Base-by-base conservation (phyloP, 1,140 invertebrate genomes). In the Sitophilus oryzae region DNA sequence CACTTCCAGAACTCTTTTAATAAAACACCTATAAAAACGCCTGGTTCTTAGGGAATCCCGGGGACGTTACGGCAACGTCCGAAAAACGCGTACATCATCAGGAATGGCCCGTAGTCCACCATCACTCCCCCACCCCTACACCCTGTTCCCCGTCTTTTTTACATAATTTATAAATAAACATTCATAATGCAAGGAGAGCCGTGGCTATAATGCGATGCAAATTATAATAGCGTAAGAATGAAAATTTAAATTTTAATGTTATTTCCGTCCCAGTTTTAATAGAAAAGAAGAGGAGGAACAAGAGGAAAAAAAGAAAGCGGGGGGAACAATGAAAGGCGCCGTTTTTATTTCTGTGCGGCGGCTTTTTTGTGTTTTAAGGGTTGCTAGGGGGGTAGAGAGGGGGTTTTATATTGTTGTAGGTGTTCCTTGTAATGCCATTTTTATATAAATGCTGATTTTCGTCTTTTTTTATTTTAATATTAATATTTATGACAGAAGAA, bases 111-210 rank as follows among this genome's bases (percentile, higher is more conserved):
- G 25, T 6, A 6, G 11, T 30, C 5, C 11, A 30, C 11, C 25
- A 30, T 30, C 25, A 30, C 25, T 5, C 5, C 11, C 25, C 25
- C 25, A 30, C 25, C 25, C 11, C 25, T 5, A 30, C 25, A n/a
- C n/a, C n/a, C n/a, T n/a, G n/a, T n/a, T n/a, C n/a, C n/a, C 25
- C 25, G 25, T 30, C n/a, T n/a, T 30, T 61, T 65, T 65, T 65
- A 63, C 63, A 65, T 65, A 65, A 65, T 65, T 65, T 63, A 65
- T 65, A 65, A 65, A 65, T 65, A 65, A 65, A 65, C 63, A 65
- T 65, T 65, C 63, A 63, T 65, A 65, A 65, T 62, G 60, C 53
- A 60, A 52, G 60, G 57, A 62, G 59, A 49, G 54, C 44, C 47
- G 42, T 45, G 14, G 38, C 46, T 50, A 52, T 57, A 64, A 64